Evolutionary conservation across 2,797 vertebrate species (phyloP).

Genomic region (Hoplostethus mediterraneus): DNA sequence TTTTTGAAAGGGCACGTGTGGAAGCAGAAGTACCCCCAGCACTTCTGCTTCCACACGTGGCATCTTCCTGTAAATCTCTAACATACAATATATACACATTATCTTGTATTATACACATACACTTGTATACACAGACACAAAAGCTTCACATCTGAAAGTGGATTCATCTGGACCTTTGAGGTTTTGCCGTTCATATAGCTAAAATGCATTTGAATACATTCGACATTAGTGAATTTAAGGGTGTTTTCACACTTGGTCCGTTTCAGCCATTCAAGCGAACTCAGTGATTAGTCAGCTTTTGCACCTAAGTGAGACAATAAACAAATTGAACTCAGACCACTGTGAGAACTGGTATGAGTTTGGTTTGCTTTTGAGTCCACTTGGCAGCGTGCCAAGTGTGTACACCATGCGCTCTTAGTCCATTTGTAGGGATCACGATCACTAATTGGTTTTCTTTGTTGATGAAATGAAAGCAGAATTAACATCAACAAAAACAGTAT

Average conservation of each 20-base stretch:
- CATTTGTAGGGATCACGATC: slow-evolving; percentile 17
- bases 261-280: slow-evolving; percentile 28
- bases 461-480: neutral
- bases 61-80: slow-evolving; percentile 75
- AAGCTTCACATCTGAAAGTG: slow-evolving; percentile 71
- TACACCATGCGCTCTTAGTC: slow-evolving; percentile 20
- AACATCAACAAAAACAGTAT: neutral
- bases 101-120: slow-evolving; percentile 72
- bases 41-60: neutral
- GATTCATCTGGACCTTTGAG: slow-evolving; percentile 60
- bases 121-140: slow-evolving; percentile 69
- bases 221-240: slow-evolving; percentile 34
- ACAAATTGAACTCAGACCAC: slow-evolving; percentile 18
- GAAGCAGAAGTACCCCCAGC: no score
- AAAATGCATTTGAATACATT: slow-evolving; percentile 79
- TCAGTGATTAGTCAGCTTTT: slow-evolving; percentile 30
- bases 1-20: slow-evolving; percentile 68
- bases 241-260: slow-evolving; percentile 36
- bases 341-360: slow-evolving; percentile 13
- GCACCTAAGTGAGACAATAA: slow-evolving; percentile 9
- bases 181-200: slow-evolving; percentile 67
- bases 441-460: slow-evolving; percentile 17
- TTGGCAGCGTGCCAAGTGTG: slow-evolving; percentile 26
- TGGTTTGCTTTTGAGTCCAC: slow-evolving; percentile 17
- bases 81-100: slow-evolving; percentile 81